Conservation (phyloP, 2,888 invertebrate genomes). For the Neoaliturus tenellus region DNA sequence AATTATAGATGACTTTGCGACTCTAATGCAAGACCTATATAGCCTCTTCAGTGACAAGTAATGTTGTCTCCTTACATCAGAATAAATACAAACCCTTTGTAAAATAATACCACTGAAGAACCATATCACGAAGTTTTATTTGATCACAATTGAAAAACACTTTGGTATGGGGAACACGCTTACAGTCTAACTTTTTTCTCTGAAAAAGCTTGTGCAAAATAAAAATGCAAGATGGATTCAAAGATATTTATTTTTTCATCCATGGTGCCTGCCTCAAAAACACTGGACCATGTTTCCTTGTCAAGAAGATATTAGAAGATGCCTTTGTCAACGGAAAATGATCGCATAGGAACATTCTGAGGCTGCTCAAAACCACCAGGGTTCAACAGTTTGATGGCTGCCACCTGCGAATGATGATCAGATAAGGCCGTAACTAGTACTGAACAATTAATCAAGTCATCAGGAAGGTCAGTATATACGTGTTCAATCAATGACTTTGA, state of each 20-base stretch:
- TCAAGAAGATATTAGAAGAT: conserved; percentile 1
- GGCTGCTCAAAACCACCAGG: neutral
- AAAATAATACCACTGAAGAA: neutral
- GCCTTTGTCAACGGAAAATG: neutral
- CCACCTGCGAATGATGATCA: neutral
- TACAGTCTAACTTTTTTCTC: neutral
- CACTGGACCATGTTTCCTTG: neutral
- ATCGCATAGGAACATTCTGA: neutral
- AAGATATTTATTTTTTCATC: neutral
- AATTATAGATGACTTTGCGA: neutral
- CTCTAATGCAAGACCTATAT: neutral
- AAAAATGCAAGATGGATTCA: neutral
- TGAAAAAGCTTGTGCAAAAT: neutral
- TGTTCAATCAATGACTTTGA: conserved; percentile 9
- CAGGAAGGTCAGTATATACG: conserved; percentile 5
- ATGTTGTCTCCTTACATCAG: conserved; percentile 22
- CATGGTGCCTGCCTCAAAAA: neutral
- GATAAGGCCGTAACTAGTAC: neutral
- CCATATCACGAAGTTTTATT: neutral
- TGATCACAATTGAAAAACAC: neutral
- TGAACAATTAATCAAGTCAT: neutral
- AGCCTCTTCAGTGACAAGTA: conserved; percentile 6
- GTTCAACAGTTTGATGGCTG: neutral
- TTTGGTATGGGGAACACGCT: neutral
- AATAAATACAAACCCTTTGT: conserved; percentile 8